Percentiles rank a stretch among this genome's conserved stretches.
Conservation (phyloP, 2,113 vertebrate species). For the Oreocharis arfaki region DNA sequence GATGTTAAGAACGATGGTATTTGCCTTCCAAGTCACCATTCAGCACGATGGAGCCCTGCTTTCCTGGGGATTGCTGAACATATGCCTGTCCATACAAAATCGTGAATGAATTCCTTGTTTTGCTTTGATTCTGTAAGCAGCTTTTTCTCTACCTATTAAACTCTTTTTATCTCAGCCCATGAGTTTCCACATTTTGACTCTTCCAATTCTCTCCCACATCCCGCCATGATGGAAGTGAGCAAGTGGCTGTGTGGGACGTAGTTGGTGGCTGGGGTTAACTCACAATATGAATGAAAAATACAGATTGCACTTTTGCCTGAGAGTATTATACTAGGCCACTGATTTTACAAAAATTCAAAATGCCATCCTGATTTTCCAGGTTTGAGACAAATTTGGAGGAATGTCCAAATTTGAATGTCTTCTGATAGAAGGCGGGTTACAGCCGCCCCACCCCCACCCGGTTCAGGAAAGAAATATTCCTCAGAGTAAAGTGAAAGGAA, state of each 20-base stretch:
- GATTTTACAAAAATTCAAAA: not conserved
- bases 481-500: too few species aligned
- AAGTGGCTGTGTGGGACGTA: not conserved
- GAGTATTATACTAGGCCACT: not conserved
- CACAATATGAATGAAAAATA: not conserved
- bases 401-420: too few species aligned
- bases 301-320: not conserved
- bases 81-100: not conserved
- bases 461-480: too few species aligned
- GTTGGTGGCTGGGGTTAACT: not conserved
- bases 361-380: not conserved
- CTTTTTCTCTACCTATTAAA: not conserved
- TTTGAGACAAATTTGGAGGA: too few species aligned
- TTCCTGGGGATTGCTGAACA: not conserved
- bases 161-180: not conserved
- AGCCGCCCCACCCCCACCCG: too few species aligned
- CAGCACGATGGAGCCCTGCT: not conserved
- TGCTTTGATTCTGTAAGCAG: not conserved
- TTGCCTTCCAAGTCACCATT: not conserved
- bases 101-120: not conserved
- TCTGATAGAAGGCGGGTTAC: too few species aligned
- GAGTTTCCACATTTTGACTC: not conserved
- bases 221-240: not conserved
- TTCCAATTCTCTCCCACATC: not conserved
- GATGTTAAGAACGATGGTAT: accelerated